Percentiles rank a stretch among this genome's conserved stretches.
phyloP scores from a whole-genome alignment of 2,888 invertebrate genomes.

The Erebia palarica region DNA sequence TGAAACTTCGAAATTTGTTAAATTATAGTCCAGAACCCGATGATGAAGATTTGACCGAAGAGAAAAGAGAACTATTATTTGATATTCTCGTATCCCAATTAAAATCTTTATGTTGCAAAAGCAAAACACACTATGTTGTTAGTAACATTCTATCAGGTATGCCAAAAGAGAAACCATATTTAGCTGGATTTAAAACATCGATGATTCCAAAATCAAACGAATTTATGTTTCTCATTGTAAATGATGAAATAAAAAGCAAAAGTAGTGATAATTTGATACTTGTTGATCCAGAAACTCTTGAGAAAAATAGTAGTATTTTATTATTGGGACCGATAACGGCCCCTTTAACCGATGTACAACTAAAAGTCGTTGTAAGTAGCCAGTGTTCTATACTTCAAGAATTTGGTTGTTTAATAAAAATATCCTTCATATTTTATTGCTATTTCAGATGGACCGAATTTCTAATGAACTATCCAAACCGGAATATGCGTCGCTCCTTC shows the following conservation, averaged over 20 bases:
- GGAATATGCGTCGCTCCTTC: conserved; percentile 65
- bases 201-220: conserved; percentile 47
- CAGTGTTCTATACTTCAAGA: neutral
- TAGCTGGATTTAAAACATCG: conserved; percentile 19
- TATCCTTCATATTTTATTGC: neutral
- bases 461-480: conserved; percentile 67
- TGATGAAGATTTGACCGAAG: conserved; percentile 48
- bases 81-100: conserved; percentile 69
- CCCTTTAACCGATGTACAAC: conserved; percentile 60
- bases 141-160: conserved; percentile 44
- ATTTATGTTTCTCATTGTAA: conserved; percentile 70
- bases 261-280: conserved; percentile 62
- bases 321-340: conserved; percentile 70
- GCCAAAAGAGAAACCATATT: conserved; percentile 23
- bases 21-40: conserved; percentile 52
- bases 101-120: conserved; percentile 70
- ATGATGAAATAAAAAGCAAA: conserved; percentile 69
- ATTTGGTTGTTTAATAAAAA: neutral
- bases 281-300: conserved; percentile 72
- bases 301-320: conserved; percentile 67
- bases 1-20: conserved; percentile 63
- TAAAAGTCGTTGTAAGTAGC: conserved; percentile 66
- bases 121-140: conserved; percentile 44
- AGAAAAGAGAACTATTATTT: conserved; percentile 67
- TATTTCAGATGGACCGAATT: conserved; percentile 69